phyloP scores from a whole-genome alignment of 2,888 invertebrate genomes.

The Ametastegia equiseti region DNA sequence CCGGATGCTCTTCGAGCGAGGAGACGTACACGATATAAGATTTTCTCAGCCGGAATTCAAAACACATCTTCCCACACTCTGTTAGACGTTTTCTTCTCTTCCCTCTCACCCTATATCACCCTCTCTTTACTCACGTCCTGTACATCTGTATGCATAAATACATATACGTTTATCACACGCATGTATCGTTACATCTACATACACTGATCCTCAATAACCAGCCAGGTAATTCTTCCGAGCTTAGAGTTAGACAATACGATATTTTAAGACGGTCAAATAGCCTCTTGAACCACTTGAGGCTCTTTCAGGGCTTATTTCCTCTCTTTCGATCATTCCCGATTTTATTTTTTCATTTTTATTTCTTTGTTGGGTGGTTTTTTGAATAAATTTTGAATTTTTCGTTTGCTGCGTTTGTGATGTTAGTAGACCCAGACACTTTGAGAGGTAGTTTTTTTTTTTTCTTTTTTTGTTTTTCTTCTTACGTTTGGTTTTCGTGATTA shows the following conservation, averaged over 20 bases:
- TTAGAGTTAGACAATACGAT: background rate
- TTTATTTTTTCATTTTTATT: background rate
- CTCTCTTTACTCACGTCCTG: background rate
- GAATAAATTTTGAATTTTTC: too few species aligned
- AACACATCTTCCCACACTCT: conserved; percentile 43
- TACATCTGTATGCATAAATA: background rate
- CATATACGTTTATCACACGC: background rate
- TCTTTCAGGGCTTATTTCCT: background rate
- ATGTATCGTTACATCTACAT: background rate
- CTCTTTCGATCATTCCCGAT: background rate
- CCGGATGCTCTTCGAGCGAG: background rate
- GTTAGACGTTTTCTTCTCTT: background rate
- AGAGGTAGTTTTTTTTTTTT: too few species aligned
- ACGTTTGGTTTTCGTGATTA: too few species aligned
- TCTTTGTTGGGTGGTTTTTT: background rate
- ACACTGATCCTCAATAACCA: background rate
- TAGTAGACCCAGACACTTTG: too few species aligned
- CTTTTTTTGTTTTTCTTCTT: too few species aligned
- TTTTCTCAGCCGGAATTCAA: conserved; percentile 46
- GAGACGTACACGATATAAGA: conserved; percentile 39
- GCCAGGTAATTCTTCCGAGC: background rate
- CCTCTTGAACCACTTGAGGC: background rate
- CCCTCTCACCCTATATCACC: background rate
- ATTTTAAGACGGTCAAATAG: background rate
- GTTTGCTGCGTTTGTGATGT: too few species aligned